Base-by-base conservation (phyloP, 2,113 vertebrate species). In the Urocolius indicus region DNA sequence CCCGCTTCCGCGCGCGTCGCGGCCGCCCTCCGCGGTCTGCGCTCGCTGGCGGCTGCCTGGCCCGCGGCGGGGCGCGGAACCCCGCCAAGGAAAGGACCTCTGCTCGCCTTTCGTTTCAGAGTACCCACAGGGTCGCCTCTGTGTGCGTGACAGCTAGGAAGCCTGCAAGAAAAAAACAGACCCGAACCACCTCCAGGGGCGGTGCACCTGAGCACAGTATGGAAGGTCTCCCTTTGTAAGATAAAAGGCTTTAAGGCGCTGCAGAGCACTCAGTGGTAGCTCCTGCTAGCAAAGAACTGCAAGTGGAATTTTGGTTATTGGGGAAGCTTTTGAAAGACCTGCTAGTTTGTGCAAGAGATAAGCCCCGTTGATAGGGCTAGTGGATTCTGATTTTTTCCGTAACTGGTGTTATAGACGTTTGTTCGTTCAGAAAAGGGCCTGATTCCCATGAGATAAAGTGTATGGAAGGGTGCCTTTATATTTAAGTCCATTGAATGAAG, bases 81-180 rank as follows among this genome's bases (percentile, higher is more conserved):
- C 22, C 26, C 2, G 11, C 1, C 30, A 9, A 0, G 19, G 16
- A 18, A 3, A 1, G 23, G 23, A 6, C 4, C 20, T 11, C 34
- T 17, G 26, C 17, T 0, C 21, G 17, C 0, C 7, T 8, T 12
- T 2, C 3, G 9, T 4, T 3, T 9, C 23, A 4, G 23, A 5
- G 0, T 16, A 1, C 3, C 5, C 18, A 1, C 7, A 0, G 1
- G 18, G 66, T 6, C 9, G 1, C 22, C 14, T 26, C 12, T 0
- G 0, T 19, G 17, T 1, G 22, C 46, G 29, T 67, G 71, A 6
- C 15, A 3, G 2, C 8, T 18, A 1, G n/a, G 5, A 66, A 30
- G 26, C 30, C 0, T 10, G 1, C n/a, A 48, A 29, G 9, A 13
- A 34, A 49, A 38, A 10, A 13, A 46, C 38, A 43, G 30, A 8